A percentile compares a stretch with the other conserved stretches of the same genome.
Conservation (phyloP, 2,888 invertebrate species). For the Latheticus oryzae region DNA sequence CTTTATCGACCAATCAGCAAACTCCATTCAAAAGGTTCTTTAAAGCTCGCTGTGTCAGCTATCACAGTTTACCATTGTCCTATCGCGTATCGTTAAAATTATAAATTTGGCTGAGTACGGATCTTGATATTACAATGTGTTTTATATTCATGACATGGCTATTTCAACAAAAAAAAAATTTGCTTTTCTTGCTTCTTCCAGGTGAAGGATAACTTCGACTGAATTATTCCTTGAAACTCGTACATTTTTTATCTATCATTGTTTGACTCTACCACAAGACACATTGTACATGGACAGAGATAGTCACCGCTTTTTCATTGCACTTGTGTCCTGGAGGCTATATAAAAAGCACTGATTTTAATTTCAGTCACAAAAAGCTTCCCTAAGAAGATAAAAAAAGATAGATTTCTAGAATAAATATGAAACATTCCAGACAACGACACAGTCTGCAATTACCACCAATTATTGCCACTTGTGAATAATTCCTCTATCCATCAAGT, state of each 20-base stretch:
- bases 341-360: too few species aligned
- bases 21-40: constrained; percentile 58
- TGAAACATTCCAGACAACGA: too few species aligned
- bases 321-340: too few species aligned
- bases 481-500: constrained; percentile 24
- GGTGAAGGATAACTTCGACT: too few species aligned
- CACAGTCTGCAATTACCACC: background rate
- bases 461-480: constrained; percentile 16
- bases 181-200: constrained; percentile 28
- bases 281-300: too few species aligned
- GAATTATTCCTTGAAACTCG: too few species aligned
- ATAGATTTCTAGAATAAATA: too few species aligned
- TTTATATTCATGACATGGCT: constrained; percentile 40
- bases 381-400: too few species aligned
- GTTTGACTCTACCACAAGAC: too few species aligned
- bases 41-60: constrained; percentile 57
- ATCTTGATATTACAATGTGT: constrained; percentile 44
- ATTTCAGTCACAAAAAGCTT: too few species aligned
- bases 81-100: constrained; percentile 57
- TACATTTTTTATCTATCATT: too few species aligned
- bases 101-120: constrained; percentile 54
- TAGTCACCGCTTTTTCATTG: too few species aligned
- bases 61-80: constrained; percentile 57
- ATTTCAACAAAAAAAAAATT: constrained; percentile 27
- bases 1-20: constrained; percentile 60